phyloP scores from a whole-genome alignment of 2,888 invertebrate genomes.

The Platycheirus rosarum region DNA sequence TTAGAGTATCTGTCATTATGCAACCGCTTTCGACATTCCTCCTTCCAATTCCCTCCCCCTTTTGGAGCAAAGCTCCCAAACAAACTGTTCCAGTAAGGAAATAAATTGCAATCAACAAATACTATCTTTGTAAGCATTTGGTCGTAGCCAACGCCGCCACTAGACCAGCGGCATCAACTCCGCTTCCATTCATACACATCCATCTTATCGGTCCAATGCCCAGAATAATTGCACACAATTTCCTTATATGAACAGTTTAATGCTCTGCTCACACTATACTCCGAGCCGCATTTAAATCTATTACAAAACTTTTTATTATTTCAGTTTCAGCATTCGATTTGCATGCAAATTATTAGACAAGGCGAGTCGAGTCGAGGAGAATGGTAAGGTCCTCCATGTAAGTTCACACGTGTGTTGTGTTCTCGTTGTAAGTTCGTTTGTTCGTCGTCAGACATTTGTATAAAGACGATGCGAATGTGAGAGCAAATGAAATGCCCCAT shows the following conservation, averaged over 20 bases:
- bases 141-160: neutral
- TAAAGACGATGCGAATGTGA: neutral
- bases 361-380: neutral
- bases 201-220: conserved; percentile 47
- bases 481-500: neutral
- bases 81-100: conserved; percentile 60
- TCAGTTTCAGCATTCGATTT: conserved; percentile 58
- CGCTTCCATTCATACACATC: conserved; percentile 29
- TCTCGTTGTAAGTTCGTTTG: conserved; percentile 7
- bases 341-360: conserved; percentile 58
- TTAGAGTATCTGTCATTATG: conserved; percentile 25
- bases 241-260: conserved; percentile 38
- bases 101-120: conserved; percentile 58
- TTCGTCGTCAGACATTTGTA: neutral
- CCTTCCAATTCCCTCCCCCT: neutral
- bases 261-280: conserved; percentile 6
- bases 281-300: conserved; percentile 52
- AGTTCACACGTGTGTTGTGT: conserved; percentile 17
- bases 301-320: conserved; percentile 42
- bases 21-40: conserved; percentile 19
- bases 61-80: conserved; percentile 2
- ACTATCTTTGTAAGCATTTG: conserved; percentile 23
- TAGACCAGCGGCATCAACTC: conserved; percentile 5
- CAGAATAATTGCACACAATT: conserved; percentile 59
- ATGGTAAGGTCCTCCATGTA: conserved; percentile 1